A percentile compares a stretch with the other conserved stretches of the same genome.
phyloP scores from a whole-genome alignment of 2,113 vertebrate species.

The Hydropotes inermis region DNA sequence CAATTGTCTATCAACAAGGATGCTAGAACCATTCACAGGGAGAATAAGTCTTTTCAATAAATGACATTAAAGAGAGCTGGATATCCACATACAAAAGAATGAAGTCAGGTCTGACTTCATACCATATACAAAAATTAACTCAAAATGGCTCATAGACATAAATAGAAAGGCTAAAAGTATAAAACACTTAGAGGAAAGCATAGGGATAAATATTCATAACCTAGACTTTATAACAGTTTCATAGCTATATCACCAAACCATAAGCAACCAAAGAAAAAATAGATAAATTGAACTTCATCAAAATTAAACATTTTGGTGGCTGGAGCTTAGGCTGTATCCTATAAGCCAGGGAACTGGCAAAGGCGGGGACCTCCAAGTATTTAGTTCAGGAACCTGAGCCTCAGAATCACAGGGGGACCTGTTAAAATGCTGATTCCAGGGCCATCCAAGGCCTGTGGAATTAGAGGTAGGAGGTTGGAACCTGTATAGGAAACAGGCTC shows the following conservation, averaged over 20 bases:
- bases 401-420: background rate
- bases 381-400: background rate
- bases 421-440: background rate
- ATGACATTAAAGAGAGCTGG: background rate
- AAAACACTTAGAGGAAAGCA: background rate
- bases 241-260: background rate
- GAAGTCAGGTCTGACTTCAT: background rate
- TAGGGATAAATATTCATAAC: background rate
- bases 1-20: background rate
- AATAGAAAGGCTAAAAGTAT: background rate
- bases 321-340: background rate
- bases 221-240: background rate
- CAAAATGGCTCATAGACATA: background rate
- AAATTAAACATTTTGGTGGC: background rate
- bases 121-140: background rate
- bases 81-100: background rate
- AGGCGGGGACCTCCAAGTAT: background rate
- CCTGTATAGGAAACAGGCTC: background rate
- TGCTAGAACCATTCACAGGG: background rate
- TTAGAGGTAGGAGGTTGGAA: background rate
- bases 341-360: too few relatives aligned
- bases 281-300: background rate
- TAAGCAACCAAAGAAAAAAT: background rate
- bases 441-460: background rate
- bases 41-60: background rate